Evolutionary conservation across 1,140 invertebrate species (phyloP).

Genomic region (fruit fly (Drosophila melanogaster)): DNA sequence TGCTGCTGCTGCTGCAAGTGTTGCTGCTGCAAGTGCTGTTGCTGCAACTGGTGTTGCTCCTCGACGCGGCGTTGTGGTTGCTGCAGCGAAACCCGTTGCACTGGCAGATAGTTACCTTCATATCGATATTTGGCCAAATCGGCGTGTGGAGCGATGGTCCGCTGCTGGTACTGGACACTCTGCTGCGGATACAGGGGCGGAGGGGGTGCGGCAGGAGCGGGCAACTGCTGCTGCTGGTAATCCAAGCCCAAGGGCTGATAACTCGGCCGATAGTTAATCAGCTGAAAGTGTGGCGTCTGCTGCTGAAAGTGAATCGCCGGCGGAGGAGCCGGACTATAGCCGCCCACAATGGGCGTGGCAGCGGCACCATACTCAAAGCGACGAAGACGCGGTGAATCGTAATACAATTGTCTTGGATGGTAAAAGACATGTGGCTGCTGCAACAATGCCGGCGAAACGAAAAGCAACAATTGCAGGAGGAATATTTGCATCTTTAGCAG

Average conservation of each 20-base stretch:
- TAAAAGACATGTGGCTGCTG: conserved; percentile 37
- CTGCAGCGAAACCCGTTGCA: conserved; percentile 36
- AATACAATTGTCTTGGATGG: conserved; percentile 45
- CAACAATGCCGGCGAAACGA: conserved; percentile 3
- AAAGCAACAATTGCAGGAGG: conserved; percentile 11
- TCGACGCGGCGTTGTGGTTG: conserved; percentile 31
- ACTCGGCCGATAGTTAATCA: conserved; percentile 60
- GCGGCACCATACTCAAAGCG: conserved; percentile 49
- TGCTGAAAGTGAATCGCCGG: conserved; percentile 52
- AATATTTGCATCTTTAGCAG: conserved; percentile 2
- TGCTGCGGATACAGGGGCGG: conserved; percentile 53
- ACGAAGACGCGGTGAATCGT: conserved; percentile 53
- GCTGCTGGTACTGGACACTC: conserved; percentile 65
- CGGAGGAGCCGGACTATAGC: conserved; percentile 14
- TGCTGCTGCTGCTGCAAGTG: neutral
- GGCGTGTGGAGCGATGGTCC: conserved; percentile 54
- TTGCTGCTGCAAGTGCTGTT: conserved; percentile 21
- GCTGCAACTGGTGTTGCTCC: conserved; percentile 28
- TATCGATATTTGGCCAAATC: conserved; percentile 77
- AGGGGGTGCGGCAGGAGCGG: conserved; percentile 23
- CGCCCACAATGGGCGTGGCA: conserved; percentile 23
- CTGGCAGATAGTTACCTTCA: conserved; percentile 68
- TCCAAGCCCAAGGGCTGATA: conserved; percentile 57
- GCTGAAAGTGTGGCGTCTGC: conserved; percentile 62
- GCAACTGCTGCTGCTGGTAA: conserved; percentile 61